phyloP scores from a whole-genome alignment of 2,113 vertebrate genomes.

The Cricetomys ansorgei region DNA sequence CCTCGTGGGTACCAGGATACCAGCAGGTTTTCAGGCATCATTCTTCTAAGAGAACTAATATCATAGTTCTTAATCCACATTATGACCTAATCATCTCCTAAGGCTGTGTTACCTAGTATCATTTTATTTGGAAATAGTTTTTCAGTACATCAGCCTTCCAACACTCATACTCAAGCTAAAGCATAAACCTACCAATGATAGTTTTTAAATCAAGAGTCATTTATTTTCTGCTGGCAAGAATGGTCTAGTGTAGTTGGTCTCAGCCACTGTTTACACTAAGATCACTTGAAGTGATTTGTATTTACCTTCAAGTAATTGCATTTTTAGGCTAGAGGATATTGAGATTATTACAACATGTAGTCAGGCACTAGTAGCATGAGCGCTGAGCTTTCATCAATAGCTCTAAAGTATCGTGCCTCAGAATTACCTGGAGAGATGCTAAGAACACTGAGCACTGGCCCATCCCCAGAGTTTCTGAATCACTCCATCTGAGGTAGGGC shows the following conservation, averaged over 20 bases:
- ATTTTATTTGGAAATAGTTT: not conserved
- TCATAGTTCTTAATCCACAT: not conserved
- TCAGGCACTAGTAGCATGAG: not conserved
- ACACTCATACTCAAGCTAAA: not conserved
- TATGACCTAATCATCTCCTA: not conserved
- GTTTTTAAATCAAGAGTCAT: not conserved
- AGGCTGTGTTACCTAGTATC: not conserved
- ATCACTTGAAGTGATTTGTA: not conserved
- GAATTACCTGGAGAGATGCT: not conserved
- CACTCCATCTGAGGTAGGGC: not conserved
- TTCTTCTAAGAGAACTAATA: not conserved
- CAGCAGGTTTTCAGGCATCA: not conserved
- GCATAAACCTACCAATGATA: not conserved
- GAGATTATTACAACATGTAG: not conserved
- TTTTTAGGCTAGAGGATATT: not conserved
- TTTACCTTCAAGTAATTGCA: not conserved
- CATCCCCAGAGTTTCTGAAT: not conserved
- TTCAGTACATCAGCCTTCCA: not conserved
- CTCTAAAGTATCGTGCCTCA: not conserved
- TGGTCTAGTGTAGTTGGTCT: not conserved
- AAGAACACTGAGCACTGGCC: not conserved
- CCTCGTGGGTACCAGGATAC: not conserved
- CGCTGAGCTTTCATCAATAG: not conserved
- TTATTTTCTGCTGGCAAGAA: not conserved
- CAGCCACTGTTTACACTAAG: not conserved